A percentile compares a stretch with the other conserved stretches of the same genome.
Evolutionary conservation across 2,888 invertebrate genomes (phyloP).

Genomic region (Bombylius major): DNA sequence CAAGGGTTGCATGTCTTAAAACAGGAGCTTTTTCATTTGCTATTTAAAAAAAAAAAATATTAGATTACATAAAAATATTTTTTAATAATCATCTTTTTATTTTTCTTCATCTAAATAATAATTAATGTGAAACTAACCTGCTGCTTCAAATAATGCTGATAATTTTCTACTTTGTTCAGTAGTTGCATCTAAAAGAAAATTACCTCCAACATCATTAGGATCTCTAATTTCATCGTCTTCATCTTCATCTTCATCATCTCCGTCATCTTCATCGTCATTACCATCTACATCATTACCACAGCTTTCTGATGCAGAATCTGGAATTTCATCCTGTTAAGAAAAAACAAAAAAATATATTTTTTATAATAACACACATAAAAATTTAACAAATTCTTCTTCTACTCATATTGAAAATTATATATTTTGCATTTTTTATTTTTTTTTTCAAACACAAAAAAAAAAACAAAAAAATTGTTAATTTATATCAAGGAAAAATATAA

Average conservation of each 20-base stretch:
- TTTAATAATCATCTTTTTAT: not conserved
- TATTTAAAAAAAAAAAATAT: slow-evolving; percentile 8
- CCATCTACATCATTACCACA: slow-evolving; percentile 34
- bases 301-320: slow-evolving; percentile 36
- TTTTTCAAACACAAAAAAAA: too few species aligned
- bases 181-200: slow-evolving; percentile 39
- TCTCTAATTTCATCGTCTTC: slow-evolving; percentile 30
- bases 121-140: slow-evolving; percentile 36
- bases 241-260: slow-evolving; percentile 36
- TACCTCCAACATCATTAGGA: slow-evolving; percentile 28
- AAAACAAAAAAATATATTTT: not conserved
- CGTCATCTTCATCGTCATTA: slow-evolving; percentile 36
- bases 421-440: too few species aligned
- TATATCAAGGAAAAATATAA: too few species aligned
- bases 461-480: too few species aligned
- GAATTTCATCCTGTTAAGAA: slow-evolving; percentile 30
- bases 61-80: not conserved
- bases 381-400: not conserved
- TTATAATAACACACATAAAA: not conserved
- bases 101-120: not conserved
- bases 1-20: slow-evolving; percentile 51
- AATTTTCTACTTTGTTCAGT: slow-evolving; percentile 44
- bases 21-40: slow-evolving; percentile 36
- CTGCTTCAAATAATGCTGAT: slow-evolving; percentile 88
- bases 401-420: too few species aligned